A percentile compares a stretch with the other conserved stretches of the same genome.
Evolutionary conservation across 2,113 vertebrate genomes (phyloP).

Genomic region (Symphodus melops): DNA sequence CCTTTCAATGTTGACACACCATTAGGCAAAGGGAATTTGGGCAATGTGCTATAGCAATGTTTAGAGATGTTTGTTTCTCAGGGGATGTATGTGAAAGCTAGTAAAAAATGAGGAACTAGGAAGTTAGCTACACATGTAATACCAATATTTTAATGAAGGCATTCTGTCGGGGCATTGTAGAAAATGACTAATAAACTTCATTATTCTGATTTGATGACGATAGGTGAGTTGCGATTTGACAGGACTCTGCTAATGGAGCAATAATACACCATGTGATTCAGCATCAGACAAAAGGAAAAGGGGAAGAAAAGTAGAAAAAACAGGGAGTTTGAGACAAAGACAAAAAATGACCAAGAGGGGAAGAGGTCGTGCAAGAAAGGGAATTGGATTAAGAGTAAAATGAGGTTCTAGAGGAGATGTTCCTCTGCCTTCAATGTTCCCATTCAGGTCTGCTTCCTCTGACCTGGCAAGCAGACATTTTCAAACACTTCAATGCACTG

Average conservation of each 20-base stretch:
- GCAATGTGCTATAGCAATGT: conserved; percentile 63
- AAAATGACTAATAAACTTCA: conserved; percentile 57
- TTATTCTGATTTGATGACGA: conserved; percentile 63
- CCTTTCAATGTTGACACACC: conserved; percentile 64
- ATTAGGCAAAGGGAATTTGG: conserved; percentile 71
- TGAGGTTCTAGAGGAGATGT: conserved; percentile 31
- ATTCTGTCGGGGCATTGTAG: conserved; percentile 16
- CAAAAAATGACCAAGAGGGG: neutral
- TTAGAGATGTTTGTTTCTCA: conserved; percentile 47
- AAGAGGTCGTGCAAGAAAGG: neutral
- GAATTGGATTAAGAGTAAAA: conserved; percentile 44
- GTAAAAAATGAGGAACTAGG: conserved; percentile 21
- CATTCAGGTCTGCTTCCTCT: conserved; percentile 50
- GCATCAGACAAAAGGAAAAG: conserved; percentile 1
- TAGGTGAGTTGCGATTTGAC: conserved; percentile 54
- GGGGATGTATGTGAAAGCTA: conserved; percentile 9
- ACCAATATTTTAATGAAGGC: conserved; percentile 30
- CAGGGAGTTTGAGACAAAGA: neutral
- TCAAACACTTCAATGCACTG: conserved; percentile 20
- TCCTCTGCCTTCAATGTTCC: conserved; percentile 52
- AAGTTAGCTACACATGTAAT: conserved; percentile 3
- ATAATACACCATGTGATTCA: conserved; percentile 41
- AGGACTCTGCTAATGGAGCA: conserved; percentile 29
- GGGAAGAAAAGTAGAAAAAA: neutral
- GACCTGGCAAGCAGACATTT: conserved; percentile 30